Conservation (phyloP, 1,140 invertebrate genomes). For the Leptopilina boulardi region DNA sequence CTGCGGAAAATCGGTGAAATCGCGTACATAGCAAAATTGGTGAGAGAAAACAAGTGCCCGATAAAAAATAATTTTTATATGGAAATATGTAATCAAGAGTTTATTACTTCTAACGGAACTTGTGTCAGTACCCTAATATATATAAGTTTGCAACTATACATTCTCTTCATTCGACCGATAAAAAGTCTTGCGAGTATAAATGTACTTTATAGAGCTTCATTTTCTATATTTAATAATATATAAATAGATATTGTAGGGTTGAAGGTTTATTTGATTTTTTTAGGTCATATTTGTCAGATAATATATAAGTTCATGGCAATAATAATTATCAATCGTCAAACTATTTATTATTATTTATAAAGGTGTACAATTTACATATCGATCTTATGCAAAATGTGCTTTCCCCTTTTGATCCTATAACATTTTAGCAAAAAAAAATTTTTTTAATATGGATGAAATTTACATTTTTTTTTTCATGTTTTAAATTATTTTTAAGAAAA, state of each 20-base stretch:
- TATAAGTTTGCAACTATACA: neutral
- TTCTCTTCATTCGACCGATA: slow-evolving; percentile 21
- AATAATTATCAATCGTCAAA: neutral
- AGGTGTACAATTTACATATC: neutral
- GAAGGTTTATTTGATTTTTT: slow-evolving; percentile 9
- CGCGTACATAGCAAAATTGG: neutral
- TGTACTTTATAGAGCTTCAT: slow-evolving; percentile 12
- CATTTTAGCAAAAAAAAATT: no score
- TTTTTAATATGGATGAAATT: no score
- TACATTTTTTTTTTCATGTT: no score
- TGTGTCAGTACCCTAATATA: neutral
- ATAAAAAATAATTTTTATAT: neutral
- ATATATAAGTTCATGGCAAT: slow-evolving; percentile 14
- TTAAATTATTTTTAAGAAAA: no score
- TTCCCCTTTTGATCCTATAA: neutral
- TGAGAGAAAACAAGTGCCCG: neutral
- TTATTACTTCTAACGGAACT: slow-evolving; percentile 23
- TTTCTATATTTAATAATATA: neutral
- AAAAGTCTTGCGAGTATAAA: neutral
- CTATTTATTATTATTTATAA: neutral
- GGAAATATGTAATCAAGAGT: slow-evolving; percentile 6
- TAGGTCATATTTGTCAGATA: neutral
- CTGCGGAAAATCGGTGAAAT: neutral
- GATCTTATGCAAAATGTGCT: neutral
- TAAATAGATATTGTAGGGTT: neutral